Percentiles rank a stretch among this genome's conserved stretches.
phyloP scores from a whole-genome alignment of 2,888 invertebrate species.

The Eretmocerus hayati region DNA sequence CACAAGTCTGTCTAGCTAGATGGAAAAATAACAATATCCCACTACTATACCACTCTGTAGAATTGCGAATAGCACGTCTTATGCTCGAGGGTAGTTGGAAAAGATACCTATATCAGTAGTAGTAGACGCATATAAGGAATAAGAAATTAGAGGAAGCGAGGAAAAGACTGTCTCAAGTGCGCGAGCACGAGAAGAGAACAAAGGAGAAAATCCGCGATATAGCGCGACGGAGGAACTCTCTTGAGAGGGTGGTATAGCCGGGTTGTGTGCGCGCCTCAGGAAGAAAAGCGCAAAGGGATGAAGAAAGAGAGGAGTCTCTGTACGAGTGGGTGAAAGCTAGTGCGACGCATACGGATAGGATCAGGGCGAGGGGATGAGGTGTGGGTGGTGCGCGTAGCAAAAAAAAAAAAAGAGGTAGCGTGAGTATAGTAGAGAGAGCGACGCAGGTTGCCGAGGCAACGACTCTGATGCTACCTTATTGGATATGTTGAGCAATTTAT shows the following conservation, averaged over 20 bases:
- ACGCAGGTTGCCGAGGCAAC: constrained; percentile 43
- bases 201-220: constrained; percentile 24
- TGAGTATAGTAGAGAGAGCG: constrained; percentile 11
- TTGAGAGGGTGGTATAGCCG: constrained; percentile 4
- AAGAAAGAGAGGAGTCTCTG: constrained; percentile 17
- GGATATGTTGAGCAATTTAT: constrained; percentile 48
- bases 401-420: background rate
- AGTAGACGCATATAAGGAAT: constrained; percentile 19
- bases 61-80: constrained; percentile 13
- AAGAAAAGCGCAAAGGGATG: constrained; percentile 24
- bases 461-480: constrained; percentile 47
- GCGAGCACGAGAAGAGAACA: constrained; percentile 23
- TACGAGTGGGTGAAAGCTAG: constrained; percentile 17
- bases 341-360: constrained; percentile 16
- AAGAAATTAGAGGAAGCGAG: constrained; percentile 24
- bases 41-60: background rate
- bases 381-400: background rate
- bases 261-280: constrained; percentile 24
- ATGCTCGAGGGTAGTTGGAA: constrained; percentile 10
- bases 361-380: background rate
- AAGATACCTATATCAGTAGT: background rate
- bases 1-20: too few species aligned
- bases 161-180: constrained; percentile 25
- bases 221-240: too few species aligned
- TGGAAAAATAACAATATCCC: constrained; percentile 21